Percentiles rank a stretch among this genome's conserved stretches.
phyloP scores from a whole-genome alignment of 2,113 vertebrate species.

The Gymnobelideus leadbeateri region DNA sequence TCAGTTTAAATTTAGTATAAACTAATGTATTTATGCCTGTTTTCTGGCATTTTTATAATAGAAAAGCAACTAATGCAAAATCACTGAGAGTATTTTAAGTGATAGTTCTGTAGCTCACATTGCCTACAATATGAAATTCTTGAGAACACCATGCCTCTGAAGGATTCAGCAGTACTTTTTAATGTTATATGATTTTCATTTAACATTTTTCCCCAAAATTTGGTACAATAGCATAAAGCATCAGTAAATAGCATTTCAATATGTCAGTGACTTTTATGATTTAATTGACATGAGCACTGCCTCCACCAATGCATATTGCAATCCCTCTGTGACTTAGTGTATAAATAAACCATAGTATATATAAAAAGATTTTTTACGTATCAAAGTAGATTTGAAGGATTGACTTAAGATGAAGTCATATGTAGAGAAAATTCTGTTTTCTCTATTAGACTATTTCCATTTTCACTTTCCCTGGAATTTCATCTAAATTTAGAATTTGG shows the following conservation, averaged over 20 bases:
- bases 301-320: neutral
- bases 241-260: neutral
- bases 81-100: neutral
- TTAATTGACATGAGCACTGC: neutral
- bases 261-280: neutral
- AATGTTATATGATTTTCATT: neutral
- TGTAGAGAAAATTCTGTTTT: neutral
- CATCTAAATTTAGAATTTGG: constrained; percentile 39
- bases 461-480: constrained; percentile 29
- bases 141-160: neutral
- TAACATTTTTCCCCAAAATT: neutral
- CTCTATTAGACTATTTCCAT: neutral
- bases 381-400: neutral
- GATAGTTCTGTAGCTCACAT: neutral
- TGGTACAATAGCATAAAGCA: neutral
- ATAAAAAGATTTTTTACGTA: neutral
- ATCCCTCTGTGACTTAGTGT: neutral
- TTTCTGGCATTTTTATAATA: neutral
- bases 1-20: neutral
- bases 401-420: neutral
- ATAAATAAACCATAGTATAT: neutral
- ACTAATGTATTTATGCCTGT: neutral
- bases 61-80: neutral
- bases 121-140: neutral
- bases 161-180: neutral